Evolutionary conservation across 2,888 invertebrate genomes (phyloP).

Genomic region (Cheilosia soror): DNA sequence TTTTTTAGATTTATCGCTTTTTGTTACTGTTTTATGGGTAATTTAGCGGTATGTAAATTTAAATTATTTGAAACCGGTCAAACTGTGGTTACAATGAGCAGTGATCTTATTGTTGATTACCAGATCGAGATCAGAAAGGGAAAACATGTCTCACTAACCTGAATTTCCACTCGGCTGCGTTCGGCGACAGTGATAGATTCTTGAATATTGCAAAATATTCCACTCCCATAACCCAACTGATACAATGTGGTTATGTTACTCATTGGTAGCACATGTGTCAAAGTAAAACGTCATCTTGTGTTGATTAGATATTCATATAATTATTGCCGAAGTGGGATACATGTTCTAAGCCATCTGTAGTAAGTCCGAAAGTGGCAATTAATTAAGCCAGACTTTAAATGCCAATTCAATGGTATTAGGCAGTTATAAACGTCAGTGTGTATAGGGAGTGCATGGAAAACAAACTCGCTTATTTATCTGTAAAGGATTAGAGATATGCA

Average conservation of each 20-base stretch:
- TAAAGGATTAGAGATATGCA: neutral
- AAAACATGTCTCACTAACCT: neutral
- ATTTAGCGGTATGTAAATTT: neutral
- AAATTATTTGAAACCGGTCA: neutral
- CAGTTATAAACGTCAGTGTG: neutral
- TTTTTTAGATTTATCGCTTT: slow-evolving; percentile 39
- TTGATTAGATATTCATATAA: neutral
- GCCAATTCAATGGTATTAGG: neutral
- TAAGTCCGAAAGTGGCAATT: neutral
- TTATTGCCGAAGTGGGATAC: neutral
- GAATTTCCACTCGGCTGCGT: neutral
- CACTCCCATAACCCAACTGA: neutral
- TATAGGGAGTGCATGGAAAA: neutral
- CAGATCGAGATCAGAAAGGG: neutral
- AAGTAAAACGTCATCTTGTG: too few species aligned
- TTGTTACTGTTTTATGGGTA: neutral
- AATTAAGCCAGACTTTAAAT: neutral
- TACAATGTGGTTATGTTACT: neutral
- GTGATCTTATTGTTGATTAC: neutral
- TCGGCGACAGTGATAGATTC: neutral
- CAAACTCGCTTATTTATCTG: neutral
- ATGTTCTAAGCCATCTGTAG: neutral
- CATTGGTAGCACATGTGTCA: neutral
- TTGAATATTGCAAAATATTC: neutral
- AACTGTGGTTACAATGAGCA: neutral